phyloP scores from a whole-genome alignment of 2,797 vertebrate species.

The Labroides dimidiatus region DNA sequence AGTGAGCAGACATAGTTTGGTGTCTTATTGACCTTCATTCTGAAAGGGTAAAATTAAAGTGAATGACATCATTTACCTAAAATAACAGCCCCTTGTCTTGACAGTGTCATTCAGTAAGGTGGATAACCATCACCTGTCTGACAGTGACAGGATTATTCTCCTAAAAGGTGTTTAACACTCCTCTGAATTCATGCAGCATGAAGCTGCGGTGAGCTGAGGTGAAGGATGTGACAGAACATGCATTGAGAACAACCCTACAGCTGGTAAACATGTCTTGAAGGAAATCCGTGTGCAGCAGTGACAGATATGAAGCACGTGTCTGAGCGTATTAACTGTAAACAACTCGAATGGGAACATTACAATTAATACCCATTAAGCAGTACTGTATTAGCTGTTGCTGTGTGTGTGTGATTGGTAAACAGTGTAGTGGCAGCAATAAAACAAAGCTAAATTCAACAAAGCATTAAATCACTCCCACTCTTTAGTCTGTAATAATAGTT shows the following conservation, averaged over 20 bases:
- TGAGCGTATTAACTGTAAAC: constrained; percentile 11
- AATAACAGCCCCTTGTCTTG: neutral
- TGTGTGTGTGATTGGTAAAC: constrained; percentile 12
- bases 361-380: neutral
- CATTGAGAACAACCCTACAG: constrained; percentile 7
- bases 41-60: neutral
- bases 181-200: neutral
- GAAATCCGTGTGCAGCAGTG: neutral
- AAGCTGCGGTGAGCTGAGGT: neutral
- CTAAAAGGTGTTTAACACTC: neutral
- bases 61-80: neutral
- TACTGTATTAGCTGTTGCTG: neutral
- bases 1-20: neutral
- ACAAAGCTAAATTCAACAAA: constrained; percentile 33
- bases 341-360: neutral
- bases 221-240: constrained; percentile 7
- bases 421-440: constrained; percentile 4
- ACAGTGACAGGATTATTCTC: neutral
- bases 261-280: neutral
- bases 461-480: constrained; percentile 36
- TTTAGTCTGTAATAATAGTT: constrained; percentile 59
- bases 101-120: neutral
- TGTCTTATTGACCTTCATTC: neutral
- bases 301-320: neutral
- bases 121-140: neutral